phyloP scores from a whole-genome alignment of 2,113 vertebrate species.

The Ammodytes marinus region DNA sequence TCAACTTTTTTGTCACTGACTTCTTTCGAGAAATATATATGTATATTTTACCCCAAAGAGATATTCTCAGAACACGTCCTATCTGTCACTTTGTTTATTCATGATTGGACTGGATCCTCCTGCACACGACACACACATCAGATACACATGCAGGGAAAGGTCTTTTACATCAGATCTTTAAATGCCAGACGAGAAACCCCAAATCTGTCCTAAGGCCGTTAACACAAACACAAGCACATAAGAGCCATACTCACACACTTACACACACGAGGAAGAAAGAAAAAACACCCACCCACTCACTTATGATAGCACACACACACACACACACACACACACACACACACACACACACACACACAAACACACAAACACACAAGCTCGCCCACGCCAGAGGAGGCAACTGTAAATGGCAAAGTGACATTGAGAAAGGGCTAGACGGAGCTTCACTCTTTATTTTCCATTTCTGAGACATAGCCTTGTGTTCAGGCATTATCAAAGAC shows the following conservation, averaged over 20 bases:
- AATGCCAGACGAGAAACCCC: constrained; percentile 59
- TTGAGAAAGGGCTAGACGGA: constrained; percentile 25
- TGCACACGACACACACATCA: constrained; percentile 34
- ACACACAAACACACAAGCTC: constrained; percentile 30
- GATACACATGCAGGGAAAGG: constrained; percentile 44
- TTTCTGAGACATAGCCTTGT: not conserved
- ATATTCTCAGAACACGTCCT: constrained; percentile 41
- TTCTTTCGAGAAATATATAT: constrained; percentile 29
- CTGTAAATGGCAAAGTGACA: constrained; percentile 67
- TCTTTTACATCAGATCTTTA: constrained; percentile 60
- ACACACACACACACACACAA: constrained; percentile 43
- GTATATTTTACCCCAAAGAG: not conserved
- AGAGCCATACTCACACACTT: constrained; percentile 6
- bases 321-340: constrained; percentile 39
- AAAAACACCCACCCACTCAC: constrained; percentile 32
- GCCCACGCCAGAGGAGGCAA: constrained; percentile 58
- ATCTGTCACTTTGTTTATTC: constrained; percentile 56
- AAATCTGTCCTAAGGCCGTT: constrained; percentile 60
- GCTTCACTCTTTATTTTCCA: constrained; percentile 7
- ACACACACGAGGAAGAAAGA: not conserved
- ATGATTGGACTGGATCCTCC: constrained; percentile 42
- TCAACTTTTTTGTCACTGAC: constrained; percentile 17
- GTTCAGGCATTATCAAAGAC: not conserved
- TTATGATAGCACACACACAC: constrained; percentile 12
- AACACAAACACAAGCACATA: constrained; percentile 15